Base-by-base conservation (phyloP, 2,113 vertebrate genomes). In the Lepidiolamprologus cunningtoni region DNA sequence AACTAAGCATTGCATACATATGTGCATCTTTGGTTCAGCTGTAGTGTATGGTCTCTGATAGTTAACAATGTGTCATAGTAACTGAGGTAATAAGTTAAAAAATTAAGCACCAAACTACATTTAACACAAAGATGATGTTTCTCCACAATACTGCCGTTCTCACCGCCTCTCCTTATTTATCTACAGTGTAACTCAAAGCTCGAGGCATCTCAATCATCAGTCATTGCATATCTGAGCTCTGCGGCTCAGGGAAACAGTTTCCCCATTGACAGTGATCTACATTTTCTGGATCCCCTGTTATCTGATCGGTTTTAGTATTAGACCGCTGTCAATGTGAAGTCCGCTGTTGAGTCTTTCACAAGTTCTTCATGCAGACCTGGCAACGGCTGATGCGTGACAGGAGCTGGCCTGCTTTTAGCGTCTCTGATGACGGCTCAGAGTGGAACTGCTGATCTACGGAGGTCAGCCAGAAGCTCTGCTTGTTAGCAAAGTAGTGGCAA, bases 301-400 rank as follows among this genome's bases (percentile, higher is more conserved):
- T 19, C 26, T 78, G 73, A 31, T 12, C 1, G 45, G 73, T 78
- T 68, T 78, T 78, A 31, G 45, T 52, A 31, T 31, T 78, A 78
- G 73, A 50, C 10, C 1, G 0, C 45, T 52, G 45, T 78, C 26
- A 78, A 33, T 19, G 73, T 78, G 42, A 50, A 78, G 16, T 47
- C 80, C 5, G 19, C 19, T 26, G 83, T 45, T 1, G 12, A 71
- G 45, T 28, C 87, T 82, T 52, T 98, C 97, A 99, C 93, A 99
- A 93, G 96, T 99, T 99, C 97, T 99, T 99, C 99, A 99, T 99
- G 95, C 99, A 99, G 90, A 99, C 99, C 95, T 99, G 99, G 93
- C 99, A 99, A 87, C 99, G 98, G 96, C 99, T 98, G 94, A 99
- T 98, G 66, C 98, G 98, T 1, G 97, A 97, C 92, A 97, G 97